These are phyloP conservation scores for Saccostrea cuccullata DNA, from an alignment of 1,140 invertebrate genomes.

Conservation along the genomic window DNA sequence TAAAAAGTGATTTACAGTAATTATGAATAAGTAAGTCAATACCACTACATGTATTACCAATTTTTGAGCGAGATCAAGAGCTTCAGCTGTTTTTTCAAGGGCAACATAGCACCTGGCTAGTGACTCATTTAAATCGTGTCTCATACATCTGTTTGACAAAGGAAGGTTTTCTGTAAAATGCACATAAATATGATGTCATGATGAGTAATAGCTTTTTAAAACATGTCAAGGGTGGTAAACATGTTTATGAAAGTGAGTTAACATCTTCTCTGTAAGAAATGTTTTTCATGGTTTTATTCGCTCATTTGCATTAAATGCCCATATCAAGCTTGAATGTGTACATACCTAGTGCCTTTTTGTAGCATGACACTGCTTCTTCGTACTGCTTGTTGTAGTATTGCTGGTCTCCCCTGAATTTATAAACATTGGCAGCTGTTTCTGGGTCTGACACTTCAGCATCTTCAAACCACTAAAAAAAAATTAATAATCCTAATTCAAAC, in stretches of 20 bases:
- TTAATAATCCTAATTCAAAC: background rate
- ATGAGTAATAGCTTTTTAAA: too few species aligned
- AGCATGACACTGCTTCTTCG: slow-evolving; percentile 8
- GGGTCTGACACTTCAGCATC: background rate
- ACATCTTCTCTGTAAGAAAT: too few species aligned
- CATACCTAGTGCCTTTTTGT: background rate
- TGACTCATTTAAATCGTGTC: slow-evolving; percentile 39
- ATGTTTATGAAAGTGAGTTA: too few species aligned
- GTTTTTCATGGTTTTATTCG: too few species aligned
- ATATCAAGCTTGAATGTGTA: background rate
- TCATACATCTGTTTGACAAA: slow-evolving; percentile 22
- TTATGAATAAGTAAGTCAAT: too few species aligned
- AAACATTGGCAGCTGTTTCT: slow-evolving; percentile 30
- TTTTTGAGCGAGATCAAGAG: slow-evolving; percentile 22
- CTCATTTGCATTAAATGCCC: too few species aligned
- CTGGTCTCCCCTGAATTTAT: slow-evolving; percentile 38
- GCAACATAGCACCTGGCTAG: slow-evolving; percentile 23
- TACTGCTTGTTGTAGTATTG: slow-evolving; percentile 8
- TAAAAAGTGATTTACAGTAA: too few species aligned
- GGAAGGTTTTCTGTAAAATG: slow-evolving; percentile 36
- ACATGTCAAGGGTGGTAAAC: too few species aligned
- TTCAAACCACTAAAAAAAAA: background rate
- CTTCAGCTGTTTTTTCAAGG: slow-evolving; percentile 28
- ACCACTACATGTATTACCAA: background rate
- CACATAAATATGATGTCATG: background rate